Evolutionary conservation across 2,888 invertebrate genomes (phyloP), one percentile per base, ranked within the genome.

Genomic region (Ornithoptera priamus): DNA sequence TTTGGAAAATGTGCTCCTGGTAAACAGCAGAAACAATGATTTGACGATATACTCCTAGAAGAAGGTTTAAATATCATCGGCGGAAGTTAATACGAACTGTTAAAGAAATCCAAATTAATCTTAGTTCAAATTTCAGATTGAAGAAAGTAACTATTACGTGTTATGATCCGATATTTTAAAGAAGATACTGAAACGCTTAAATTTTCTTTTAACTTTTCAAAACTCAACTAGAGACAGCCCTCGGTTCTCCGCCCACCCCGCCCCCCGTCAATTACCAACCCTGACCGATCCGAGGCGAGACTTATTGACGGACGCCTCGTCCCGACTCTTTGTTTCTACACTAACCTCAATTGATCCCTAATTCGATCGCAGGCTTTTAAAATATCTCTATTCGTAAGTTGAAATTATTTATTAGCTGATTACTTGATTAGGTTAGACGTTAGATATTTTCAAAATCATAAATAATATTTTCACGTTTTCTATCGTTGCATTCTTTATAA

Each of bases 211-310:
- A 7, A 24, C 20, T 58, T 58, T n/a, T 58, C 7, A 18, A 50
- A 62, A 46, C 39, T 46, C 50, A 17, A 15, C 57, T 30, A n/a
- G 22, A 76, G 81, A 0, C 83, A 90, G 72, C 90, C 90, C 90
- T 90, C 77, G 12, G 65, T 69, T 70, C 70, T 72, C 75, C 75
- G 76, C 75, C 78, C 78, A 78, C 80, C 80, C 83, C 86, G 85
- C 81, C 90, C 91, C 87, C 86, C 85, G 85, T 89, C 91, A 90
- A 91, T 91, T 91, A 90, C 89, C 85, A 87, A 81, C 90, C 89
- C 90, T 90, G 91, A 89, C 92, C 91, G 89, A 88, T 84, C 85
- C 82, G 85, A 84, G 84, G 83, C 85, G 87, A 88, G 89, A 90
- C 91, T 92, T 92, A 91, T 90, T 91, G 92, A 91, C 91, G 89